Conservation (phyloP, 53 echinoderm and acorn worm genomes). For the Temnopleurus reevesii region DNA sequence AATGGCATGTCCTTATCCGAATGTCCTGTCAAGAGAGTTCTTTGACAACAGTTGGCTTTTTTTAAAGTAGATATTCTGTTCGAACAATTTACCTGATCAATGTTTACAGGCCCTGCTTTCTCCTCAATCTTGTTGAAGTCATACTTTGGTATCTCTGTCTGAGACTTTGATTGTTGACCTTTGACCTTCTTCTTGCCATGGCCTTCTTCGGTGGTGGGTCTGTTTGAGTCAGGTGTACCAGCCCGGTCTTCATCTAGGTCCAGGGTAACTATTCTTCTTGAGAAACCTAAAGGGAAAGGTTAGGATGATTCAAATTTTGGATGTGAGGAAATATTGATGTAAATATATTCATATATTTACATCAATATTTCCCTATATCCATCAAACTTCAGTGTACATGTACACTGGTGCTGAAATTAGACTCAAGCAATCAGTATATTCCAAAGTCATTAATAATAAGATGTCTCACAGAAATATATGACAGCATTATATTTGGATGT, state of each 20-base stretch:
- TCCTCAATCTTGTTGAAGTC: slow-evolving; percentile 86
- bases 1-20: too few species aligned
- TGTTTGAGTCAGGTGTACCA: slow-evolving; percentile 36
- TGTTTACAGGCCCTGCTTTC: slow-evolving; percentile 69
- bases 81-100: slow-evolving; percentile 74
- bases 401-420: too few species aligned
- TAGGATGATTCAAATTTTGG: neutral
- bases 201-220: slow-evolving; percentile 48
- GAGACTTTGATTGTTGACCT: neutral
- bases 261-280: slow-evolving; percentile 55
- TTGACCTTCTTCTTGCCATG: slow-evolving; percentile 34
- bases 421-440: too few species aligned
- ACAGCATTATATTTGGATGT: too few species aligned
- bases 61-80: neutral
- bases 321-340: too few species aligned
- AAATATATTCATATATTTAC: too few species aligned
- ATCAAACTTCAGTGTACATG: too few species aligned
- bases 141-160: slow-evolving; percentile 60
- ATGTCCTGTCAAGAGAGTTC: too few species aligned
- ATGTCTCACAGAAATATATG: too few species aligned
- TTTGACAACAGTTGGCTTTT: too few species aligned
- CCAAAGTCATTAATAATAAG: too few species aligned
- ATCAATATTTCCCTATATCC: too few species aligned
- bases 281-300: slow-evolving; percentile 63
- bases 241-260: slow-evolving; percentile 34